Evolutionary conservation across 2,797 vertebrate species (phyloP).

Genomic region (Miichthys miiuy): DNA sequence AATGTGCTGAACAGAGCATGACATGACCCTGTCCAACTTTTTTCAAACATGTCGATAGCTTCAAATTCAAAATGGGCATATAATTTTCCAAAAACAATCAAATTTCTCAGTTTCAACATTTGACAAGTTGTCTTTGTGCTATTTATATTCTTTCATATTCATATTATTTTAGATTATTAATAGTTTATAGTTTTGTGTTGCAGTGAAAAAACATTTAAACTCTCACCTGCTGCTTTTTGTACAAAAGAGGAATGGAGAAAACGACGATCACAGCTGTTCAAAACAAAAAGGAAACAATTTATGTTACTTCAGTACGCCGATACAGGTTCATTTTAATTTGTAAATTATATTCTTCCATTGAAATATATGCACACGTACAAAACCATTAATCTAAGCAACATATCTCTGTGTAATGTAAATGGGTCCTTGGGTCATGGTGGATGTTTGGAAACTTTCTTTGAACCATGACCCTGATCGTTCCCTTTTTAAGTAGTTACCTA

Average conservation of each 20-base stretch:
- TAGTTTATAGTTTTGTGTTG: not conserved
- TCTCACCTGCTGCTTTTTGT: constrained; percentile 92
- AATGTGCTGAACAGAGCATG: too few relatives aligned
- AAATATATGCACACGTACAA: not conserved
- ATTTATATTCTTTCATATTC: too few relatives aligned
- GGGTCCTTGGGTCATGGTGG: not conserved
- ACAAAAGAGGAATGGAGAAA: constrained; percentile 92
- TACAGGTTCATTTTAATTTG: not conserved
- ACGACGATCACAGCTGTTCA: constrained; percentile 87
- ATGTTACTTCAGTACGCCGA: not conserved
- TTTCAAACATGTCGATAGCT: too few relatives aligned
- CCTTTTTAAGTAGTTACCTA: not conserved
- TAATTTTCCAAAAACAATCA: too few relatives aligned
- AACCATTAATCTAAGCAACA: not conserved
- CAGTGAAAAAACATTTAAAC: not conserved
- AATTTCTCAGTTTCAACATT: too few relatives aligned
- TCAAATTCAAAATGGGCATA: too few relatives aligned
- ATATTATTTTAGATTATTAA: not conserved
- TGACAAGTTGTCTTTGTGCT: too few relatives aligned
- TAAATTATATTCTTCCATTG: constrained; percentile 4
- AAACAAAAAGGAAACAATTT: constrained; percentile 12
- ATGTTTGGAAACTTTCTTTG: not conserved
- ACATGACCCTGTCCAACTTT: too few relatives aligned
- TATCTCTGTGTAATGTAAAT: not conserved
- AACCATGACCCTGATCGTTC: not conserved